Conservation (phyloP, 2,888 invertebrate genomes). For the Zelleria hepariella region DNA sequence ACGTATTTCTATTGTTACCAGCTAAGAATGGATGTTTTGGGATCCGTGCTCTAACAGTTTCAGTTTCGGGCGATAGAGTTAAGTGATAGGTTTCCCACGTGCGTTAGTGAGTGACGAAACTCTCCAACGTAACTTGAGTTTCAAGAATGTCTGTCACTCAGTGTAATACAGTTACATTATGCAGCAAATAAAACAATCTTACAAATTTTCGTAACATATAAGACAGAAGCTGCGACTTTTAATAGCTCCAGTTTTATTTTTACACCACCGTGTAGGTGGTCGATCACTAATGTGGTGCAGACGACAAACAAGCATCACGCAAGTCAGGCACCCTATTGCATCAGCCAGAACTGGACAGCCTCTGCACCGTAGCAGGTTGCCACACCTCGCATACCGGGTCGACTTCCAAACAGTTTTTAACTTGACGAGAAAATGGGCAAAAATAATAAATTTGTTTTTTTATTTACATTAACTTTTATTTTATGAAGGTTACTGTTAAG, state of each 20-base stretch:
- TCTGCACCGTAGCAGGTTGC: conserved; percentile 35
- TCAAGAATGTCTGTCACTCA: too few relatives aligned
- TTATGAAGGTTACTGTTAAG: background rate
- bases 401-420: too few relatives aligned
- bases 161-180: too few relatives aligned
- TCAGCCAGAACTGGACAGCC: conserved; percentile 53
- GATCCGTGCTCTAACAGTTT: background rate
- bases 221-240: background rate
- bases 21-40: background rate
- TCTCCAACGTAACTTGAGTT: too few relatives aligned
- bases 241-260: background rate
- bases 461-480: too few relatives aligned
- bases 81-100: too few relatives aligned
- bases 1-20: background rate
- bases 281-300: conserved; percentile 20
- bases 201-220: background rate
- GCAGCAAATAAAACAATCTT: background rate
- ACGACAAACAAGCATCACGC: conserved; percentile 44
- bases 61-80: background rate
- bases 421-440: too few relatives aligned
- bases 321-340: conserved; percentile 53
- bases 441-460: background rate
- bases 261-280: conserved; percentile 21
- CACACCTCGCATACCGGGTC: conserved; percentile 25
- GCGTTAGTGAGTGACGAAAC: too few relatives aligned